Evolutionary conservation across 2,113 vertebrate genomes (phyloP), one percentile per base, ranked within the genome.

Genomic region (Anguilla rostrata): DNA sequence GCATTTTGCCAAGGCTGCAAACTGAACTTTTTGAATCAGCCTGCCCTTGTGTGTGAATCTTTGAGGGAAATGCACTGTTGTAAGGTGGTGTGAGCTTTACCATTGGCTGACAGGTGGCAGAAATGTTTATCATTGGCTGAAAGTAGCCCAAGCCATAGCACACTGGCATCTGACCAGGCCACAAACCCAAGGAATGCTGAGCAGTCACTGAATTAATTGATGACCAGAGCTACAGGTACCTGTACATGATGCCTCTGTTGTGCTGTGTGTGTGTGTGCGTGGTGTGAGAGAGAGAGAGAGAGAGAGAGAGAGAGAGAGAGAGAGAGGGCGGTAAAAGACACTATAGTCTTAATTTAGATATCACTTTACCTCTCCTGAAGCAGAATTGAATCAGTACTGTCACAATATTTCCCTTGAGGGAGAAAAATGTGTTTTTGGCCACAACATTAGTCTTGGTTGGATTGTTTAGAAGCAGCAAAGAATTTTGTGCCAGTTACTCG

Each of bases 31-130:
- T 60, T 66, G 18, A 22, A 5, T 26, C 60, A 66, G 60, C 22
- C 22, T 66, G 22, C 22, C 34, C 26, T 11, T 75, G 71, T 29
- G 71, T 75, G 26, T 75, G 71, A n/a, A 75, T 90, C 92, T 89
- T 90, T 89, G 90, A 90, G 92, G 92, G 90, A 95, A 94, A 94
- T 94, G 91, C 92, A 91, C 90, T 89, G 92, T 89, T 89, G 92
- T 89, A 90, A 95, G 91, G 91, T 90, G 90, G 94, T 91, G 87
- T 92, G 91, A 92, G 89, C 93, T 95, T 92, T 90, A 88, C 92
- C 91, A 88, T 78, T 83, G 85, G 84, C 87, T 91, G 91, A 95
- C 93, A 95, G 91, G 89, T 86, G 79, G 86, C 83, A 80, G 60
- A 6, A 26, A 2, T 4, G 18, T 66, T 66, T 66, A 66, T 66